Base-by-base conservation (phyloP, 2,113 vertebrate genomes). In the Muscicapa adusta region DNA sequence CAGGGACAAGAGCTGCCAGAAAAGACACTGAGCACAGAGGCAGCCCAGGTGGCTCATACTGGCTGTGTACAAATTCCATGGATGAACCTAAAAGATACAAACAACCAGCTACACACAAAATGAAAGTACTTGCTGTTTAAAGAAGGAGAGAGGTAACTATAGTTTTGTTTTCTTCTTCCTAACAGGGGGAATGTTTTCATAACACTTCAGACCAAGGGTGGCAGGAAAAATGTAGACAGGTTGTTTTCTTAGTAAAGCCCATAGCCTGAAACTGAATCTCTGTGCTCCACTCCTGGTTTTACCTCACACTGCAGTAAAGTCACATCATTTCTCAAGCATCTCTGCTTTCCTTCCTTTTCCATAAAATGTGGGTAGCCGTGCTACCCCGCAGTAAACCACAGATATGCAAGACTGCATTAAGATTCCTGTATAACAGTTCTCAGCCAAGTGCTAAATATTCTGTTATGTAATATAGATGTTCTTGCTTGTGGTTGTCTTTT, bases 391-490 rank as follows among this genome's bases (percentile, higher is more conserved):
- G 56, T 74, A 93, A 94, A 85, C 91, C 94, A 89, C 89, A 96
- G 87, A 75, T 82, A 87, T 87, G 66, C 81, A 75, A 85, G 67
- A 88, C 62, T 79, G 63, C 48, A 82, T 92, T 95, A 91, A 76
- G 91, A 67, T 96, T 94, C 81, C 85, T 91, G 89, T 82, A 73
- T 79, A 71, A 95, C 87, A 88, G 85, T 87, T 89, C 53, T 94
- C 91, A 94, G 85, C 77, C 89, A 95, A 96, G 62, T 91, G 89
- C 85, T 94, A 96, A 93, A 89, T 93, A 96, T 77, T 94, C 42
- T 93, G 58, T 93, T 91, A 93, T 89, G 91, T 95, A 89, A 89
- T 94, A 79, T 89, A 67, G 81, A 91, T 87, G 74, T 72, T 85
- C 89, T 89, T 93, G 74, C 58, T 85, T 95, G 93, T 89, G 93